phyloP scores from a whole-genome alignment of 2,113 vertebrate genomes.

The Anas platyrhynchos region DNA sequence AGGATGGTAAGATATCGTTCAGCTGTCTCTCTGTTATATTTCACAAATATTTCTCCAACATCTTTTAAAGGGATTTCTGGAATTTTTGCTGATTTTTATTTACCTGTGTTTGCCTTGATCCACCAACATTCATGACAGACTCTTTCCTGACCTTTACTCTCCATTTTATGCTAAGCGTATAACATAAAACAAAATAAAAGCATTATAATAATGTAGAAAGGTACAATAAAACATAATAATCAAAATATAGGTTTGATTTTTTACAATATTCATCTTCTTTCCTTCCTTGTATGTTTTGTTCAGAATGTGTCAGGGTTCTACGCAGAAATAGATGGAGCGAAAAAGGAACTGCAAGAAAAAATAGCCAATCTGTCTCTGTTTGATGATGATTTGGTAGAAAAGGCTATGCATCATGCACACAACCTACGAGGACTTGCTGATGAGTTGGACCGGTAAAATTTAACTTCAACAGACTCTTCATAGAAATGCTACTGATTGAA shows the following conservation, averaged over 20 bases:
- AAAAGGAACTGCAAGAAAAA: conserved; percentile 81
- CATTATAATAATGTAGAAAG: background rate
- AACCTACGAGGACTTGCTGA: conserved; percentile 84
- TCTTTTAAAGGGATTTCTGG: background rate
- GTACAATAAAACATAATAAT: background rate
- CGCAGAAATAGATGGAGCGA: conserved; percentile 92
- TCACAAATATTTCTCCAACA: background rate
- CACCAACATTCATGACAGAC: background rate
- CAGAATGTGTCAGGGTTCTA: conserved; percentile 89
- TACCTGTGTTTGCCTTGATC: background rate
- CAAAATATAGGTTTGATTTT: background rate
- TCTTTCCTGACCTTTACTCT: background rate
- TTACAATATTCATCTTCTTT: background rate
- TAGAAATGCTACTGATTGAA: background rate
- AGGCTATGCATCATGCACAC: conserved; percentile 81
- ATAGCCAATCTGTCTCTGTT: conserved; percentile 83
- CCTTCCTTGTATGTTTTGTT: conserved; percentile 24
- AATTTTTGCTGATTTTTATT: background rate
- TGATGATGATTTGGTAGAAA: conserved; percentile 84
- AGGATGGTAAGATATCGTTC: background rate
- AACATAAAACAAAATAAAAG: background rate
- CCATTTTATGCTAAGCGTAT: background rate
- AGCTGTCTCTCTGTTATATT: background rate
- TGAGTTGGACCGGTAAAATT: conserved; percentile 83
- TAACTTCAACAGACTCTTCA: background rate